These are phyloP conservation scores for Eulemur rubriventer DNA, from an alignment of 2,797 vertebrate genomes.

Conservation along the genomic window DNA sequence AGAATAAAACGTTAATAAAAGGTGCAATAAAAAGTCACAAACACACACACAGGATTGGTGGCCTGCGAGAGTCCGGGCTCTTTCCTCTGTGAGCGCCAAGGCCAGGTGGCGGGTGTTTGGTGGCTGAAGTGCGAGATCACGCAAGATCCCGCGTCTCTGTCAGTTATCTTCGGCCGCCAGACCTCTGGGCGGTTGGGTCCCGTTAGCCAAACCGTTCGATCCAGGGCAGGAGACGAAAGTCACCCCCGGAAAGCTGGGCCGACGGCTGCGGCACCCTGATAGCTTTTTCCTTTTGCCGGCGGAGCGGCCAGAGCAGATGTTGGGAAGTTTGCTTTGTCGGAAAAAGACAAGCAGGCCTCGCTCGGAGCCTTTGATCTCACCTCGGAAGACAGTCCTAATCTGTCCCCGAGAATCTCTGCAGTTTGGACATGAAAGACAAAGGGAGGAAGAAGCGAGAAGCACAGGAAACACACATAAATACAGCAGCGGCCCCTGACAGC, in stretches of 20 bases:
- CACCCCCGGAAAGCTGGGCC: slow-evolving; percentile 33
- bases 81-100: accelerated
- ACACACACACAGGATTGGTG: accelerated
- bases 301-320: slow-evolving; percentile 65
- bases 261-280: background rate
- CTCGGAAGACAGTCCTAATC: slow-evolving; percentile 74
- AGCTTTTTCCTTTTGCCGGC: background rate
- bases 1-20: background rate
- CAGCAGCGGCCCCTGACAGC: slow-evolving; percentile 74
- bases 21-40: too few relatives aligned
- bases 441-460: slow-evolving; percentile 69
- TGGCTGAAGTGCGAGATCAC: accelerated
- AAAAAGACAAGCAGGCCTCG: slow-evolving; percentile 61
- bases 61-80: accelerated
- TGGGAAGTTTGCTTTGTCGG: slow-evolving; percentile 67
- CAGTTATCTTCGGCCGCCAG: background rate
- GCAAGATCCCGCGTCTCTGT: background rate
- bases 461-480: slow-evolving; percentile 76
- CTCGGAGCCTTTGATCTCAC: slow-evolving; percentile 83
- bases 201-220: slow-evolving; percentile 8
- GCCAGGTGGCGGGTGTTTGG: background rate
- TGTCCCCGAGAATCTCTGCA: slow-evolving; percentile 73
- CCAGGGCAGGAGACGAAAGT: slow-evolving; percentile 13
- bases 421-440: slow-evolving; percentile 79
- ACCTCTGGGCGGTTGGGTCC: accelerated